phyloP scores from a whole-genome alignment of 2,113 vertebrate genomes.

The Hippocampus mohnikei region DNA sequence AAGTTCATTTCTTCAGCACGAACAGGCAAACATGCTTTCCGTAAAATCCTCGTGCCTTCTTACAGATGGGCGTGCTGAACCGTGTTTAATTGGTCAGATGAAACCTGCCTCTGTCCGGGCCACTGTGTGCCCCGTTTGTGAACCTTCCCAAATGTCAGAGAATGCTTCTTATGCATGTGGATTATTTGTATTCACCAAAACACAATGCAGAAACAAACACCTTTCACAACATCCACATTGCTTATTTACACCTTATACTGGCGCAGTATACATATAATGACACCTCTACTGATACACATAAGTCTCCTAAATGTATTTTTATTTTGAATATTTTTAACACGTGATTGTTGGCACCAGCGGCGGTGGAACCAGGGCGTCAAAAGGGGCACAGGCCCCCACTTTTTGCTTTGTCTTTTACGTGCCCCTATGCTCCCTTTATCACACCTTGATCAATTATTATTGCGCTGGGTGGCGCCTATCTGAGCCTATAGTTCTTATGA shows the following conservation, averaged over 20 bases:
- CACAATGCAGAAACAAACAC: slow-evolving; percentile 9
- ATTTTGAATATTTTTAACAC: neutral
- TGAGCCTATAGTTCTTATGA: too few relatives aligned
- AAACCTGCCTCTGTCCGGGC: slow-evolving; percentile 34
- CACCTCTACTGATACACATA: neutral
- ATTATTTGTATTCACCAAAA: neutral
- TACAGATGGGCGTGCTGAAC: slow-evolving; percentile 51
- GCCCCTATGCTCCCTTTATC: too few relatives aligned
- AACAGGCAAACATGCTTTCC: slow-evolving; percentile 28
- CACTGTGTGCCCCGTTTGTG: slow-evolving; percentile 27
- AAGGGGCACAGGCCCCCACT: too few relatives aligned
- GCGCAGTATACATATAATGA: neutral
- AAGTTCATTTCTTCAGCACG: slow-evolving; percentile 49
- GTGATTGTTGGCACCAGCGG: too few relatives aligned
- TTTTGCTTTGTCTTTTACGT: too few relatives aligned
- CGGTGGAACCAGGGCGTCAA: too few relatives aligned
- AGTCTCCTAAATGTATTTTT: neutral
- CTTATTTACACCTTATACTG: neutral
- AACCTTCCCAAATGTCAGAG: slow-evolving; percentile 38
- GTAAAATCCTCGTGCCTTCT: slow-evolving; percentile 33
- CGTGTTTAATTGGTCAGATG: slow-evolving; percentile 40
- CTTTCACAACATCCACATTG: neutral
- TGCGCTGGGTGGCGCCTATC: too few relatives aligned
- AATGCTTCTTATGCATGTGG: neutral
- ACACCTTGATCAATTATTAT: too few relatives aligned